These are phyloP conservation scores for Prolemur simus DNA, from an alignment of 2,113 vertebrate species.

Conservation along the genomic window DNA sequence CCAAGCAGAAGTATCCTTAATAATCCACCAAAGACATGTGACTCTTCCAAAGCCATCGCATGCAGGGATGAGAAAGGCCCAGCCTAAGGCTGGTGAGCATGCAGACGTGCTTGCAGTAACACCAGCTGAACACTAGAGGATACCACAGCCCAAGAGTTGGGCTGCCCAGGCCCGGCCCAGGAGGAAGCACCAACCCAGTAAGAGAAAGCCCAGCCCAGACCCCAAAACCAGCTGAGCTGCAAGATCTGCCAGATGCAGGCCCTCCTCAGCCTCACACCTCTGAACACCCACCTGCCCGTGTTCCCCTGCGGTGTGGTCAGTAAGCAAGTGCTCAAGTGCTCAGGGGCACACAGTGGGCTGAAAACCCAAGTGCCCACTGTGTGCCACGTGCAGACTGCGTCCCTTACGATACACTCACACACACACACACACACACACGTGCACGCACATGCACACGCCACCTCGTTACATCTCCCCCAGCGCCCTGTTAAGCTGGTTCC, in stretches of 20 bases:
- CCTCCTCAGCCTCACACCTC: neutral
- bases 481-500: rapidly evolving
- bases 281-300: neutral
- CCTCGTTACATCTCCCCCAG: neutral
- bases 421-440: rapidly evolving
- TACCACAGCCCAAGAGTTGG: neutral
- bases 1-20: neutral
- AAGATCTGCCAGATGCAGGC: neutral
- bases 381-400: neutral
- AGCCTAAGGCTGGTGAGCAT: rapidly evolving
- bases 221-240: rapidly evolving
- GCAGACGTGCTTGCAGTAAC: neutral
- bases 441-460: rapidly evolving
- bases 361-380: rapidly evolving
- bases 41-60: neutral
- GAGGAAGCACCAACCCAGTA: rapidly evolving
- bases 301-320: neutral
- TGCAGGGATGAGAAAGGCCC: neutral
- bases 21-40: rapidly evolving
- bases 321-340: neutral
- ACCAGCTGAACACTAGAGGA: rapidly evolving
- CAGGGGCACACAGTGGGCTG: neutral
- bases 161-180: rapidly evolving
- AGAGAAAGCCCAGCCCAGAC: neutral
- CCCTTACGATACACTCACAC: neutral